A percentile compares a stretch with the other conserved stretches of the same genome.
Conservation (phyloP, 2,797 vertebrate genomes). For the Aphelocoma californica region DNA sequence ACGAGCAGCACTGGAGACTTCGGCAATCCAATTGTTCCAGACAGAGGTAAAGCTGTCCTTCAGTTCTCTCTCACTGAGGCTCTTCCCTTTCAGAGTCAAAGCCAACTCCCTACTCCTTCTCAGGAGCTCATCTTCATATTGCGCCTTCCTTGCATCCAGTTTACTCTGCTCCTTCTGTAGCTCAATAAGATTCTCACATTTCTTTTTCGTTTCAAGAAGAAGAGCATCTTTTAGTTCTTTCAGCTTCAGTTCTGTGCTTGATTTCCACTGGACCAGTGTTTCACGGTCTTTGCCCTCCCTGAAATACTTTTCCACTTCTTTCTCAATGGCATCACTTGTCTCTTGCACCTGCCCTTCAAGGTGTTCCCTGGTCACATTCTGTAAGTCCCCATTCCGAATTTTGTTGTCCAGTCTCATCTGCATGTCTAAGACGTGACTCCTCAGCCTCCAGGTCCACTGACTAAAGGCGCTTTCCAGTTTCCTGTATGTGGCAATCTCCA, state of each 20-base stretch:
- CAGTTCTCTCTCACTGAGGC: background rate
- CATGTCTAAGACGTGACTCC: conserved; percentile 59
- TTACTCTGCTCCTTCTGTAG: conserved; percentile 14
- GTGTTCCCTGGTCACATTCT: background rate
- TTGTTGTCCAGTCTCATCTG: conserved; percentile 57
- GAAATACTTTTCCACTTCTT: conserved; percentile 62
- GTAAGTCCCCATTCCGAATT: conserved; percentile 47
- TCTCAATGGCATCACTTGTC: background rate
- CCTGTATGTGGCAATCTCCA: conserved; percentile 71
- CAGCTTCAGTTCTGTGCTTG: conserved; percentile 39
- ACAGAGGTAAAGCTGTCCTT: background rate
- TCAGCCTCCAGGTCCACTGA: conserved; percentile 75
- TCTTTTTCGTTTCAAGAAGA: background rate
- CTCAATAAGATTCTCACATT: background rate
- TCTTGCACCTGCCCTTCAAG: background rate
- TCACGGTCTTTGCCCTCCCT: conserved; percentile 59
- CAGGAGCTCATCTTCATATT: conserved; percentile 42
- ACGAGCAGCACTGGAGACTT: background rate
- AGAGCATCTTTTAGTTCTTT: conserved; percentile 30
- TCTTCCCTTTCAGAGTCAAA: background rate
- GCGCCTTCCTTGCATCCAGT: conserved; percentile 17
- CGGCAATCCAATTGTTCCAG: accelerated
- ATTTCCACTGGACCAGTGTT: conserved; percentile 69
- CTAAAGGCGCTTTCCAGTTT: conserved; percentile 68
- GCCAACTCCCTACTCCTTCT: conserved; percentile 24